phyloP scores from a whole-genome alignment of 2,888 invertebrate genomes.

The Amphiduros pacificus region DNA sequence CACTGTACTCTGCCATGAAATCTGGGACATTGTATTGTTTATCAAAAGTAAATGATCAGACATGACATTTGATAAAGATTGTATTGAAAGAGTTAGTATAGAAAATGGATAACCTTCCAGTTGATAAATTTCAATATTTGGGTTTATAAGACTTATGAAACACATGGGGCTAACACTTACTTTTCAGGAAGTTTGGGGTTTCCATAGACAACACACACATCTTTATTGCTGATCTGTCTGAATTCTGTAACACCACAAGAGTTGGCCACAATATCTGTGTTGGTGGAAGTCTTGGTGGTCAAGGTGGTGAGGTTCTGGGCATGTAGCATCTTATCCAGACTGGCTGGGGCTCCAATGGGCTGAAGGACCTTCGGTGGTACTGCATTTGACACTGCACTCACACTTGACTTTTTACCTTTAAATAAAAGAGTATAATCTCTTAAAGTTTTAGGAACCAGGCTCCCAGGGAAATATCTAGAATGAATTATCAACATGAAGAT shows the following conservation, averaged over 20 bases:
- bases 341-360: background rate
- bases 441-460: too few species aligned
- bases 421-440: too few species aligned
- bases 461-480: too few species aligned
- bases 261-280: constrained; percentile 49
- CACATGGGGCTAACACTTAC: constrained; percentile 31
- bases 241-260: constrained; percentile 39
- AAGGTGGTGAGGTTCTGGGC: constrained; percentile 44
- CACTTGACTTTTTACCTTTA: background rate
- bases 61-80: too few species aligned
- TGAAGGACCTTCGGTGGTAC: background rate
- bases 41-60: too few species aligned
- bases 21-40: too few species aligned
- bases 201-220: constrained; percentile 48
- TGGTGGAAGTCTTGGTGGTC: constrained; percentile 47
- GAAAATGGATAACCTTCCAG: too few species aligned
- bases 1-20: too few species aligned
- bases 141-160: too few species aligned
- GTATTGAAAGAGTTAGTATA: too few species aligned
- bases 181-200: constrained; percentile 43
- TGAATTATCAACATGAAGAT: too few species aligned
- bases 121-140: too few species aligned
- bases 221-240: constrained; percentile 45
- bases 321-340: constrained; percentile 38
- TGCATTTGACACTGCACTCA: background rate